Base-by-base conservation (phyloP, 2,797 vertebrate species). In the Hypotaenidia okinawae region DNA sequence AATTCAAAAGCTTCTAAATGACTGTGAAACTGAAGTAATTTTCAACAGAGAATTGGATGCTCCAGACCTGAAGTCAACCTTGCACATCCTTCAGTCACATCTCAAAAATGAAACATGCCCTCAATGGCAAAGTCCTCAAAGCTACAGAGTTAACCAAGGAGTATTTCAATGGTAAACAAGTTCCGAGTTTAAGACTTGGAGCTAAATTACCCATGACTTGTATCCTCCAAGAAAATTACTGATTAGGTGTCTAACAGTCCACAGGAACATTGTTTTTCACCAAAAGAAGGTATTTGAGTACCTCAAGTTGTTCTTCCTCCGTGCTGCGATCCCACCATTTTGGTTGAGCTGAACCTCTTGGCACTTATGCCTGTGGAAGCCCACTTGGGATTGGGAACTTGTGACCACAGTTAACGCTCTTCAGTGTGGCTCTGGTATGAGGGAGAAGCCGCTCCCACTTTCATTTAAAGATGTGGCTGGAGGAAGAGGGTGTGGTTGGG, bases 251-350 rank as follows among this genome's bases (percentile, higher is more conserved):
- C 55, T 35, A 62, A 24, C 13, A 84, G 43, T 45, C 59, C 61
- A 57, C 54, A 63, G 73, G 57, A 80, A 54, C 24, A 30, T 28
- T 5, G 16, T 25, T 85, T 90, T 68, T 32, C 77, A 76, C 39
- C 33, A 45, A 61, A 92, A 80, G 30, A 94, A 92, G 49, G 13
- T 51, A 41, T 89, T 74, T 37, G 39, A 23, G 52, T 96, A 97
- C 96, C 96, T 96, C 86, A 97, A 23, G 72, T 37, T 87, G 85
- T 58, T 54, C 64, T 30, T 92, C 39, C 39, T 95, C 68, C 13
- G 0, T 83, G 74, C 75, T 13, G 78, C 27, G 58, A 70, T 79
- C 52, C 75, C 64, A 61, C 52, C 77, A 93, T 94, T 45, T 83
- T 76, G 68, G 70, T 86, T n/a, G 61, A 68, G 92, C 45, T 41